Base-by-base conservation (phyloP, 2,113 vertebrate species). In the Aix galericulata region DNA sequence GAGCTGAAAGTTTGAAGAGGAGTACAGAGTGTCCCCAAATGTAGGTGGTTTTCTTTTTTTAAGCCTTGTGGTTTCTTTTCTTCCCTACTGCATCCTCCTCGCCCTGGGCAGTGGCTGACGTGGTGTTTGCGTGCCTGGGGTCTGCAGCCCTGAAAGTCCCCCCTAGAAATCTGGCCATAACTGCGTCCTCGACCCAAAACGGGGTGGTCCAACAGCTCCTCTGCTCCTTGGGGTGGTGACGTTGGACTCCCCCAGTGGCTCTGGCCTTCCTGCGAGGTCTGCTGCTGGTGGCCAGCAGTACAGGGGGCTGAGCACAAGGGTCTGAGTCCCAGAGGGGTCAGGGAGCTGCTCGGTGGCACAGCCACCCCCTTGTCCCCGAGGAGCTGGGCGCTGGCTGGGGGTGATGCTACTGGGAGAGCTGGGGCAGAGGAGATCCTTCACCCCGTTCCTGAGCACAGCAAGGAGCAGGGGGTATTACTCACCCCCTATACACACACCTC, bases 161-260 rank as follows among this genome's bases (percentile, higher is more conserved):
- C 27, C 63, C 50, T 22, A 48, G 79, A 53, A 86, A 77, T 27
- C 27, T 13, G 14, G 2, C 17, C 63, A 13, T 50, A 73, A 42
- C 36, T 32, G 13, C 4, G 1, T 26, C 1, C 31, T 15, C 8
- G 11, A 46, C 7, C 36, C 22, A 14, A 52, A 67, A 62, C 16
- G 0, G 1, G 1, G 14, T 5, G 1, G 77, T 59, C 3, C 5
- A 3, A 9, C 22, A 17, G 8, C 29, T 53, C 9, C 6, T 34
- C 26, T 3, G 29, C 26, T 50, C 67, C 17, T 26, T 21, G 44
- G 13, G 5, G 20, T 4, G 16, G 8, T 40, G 18, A 4, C 23
- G 11, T 2, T 68, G 67, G n/a, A 20, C 4, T 31, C 50, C 31
- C 52, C 13, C 32, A 13, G 7, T 5, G 62, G 27, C 31, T 85